phyloP scores from a whole-genome alignment of 2,888 invertebrate genomes.

The Nasonia oneida region DNA sequence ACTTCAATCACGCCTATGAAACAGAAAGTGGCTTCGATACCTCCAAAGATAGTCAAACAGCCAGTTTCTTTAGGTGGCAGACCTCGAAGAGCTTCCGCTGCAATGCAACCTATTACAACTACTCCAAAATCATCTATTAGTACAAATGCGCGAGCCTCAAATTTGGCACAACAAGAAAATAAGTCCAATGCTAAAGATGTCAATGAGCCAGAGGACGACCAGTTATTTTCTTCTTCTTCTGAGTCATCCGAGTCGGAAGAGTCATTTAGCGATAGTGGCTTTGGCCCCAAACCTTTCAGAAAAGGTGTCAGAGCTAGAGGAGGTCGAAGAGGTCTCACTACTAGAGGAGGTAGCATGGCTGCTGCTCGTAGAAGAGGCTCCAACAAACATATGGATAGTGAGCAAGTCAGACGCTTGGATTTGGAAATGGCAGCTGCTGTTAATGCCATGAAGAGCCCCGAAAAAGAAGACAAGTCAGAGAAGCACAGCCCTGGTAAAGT shows the following conservation, averaged over 20 bases:
- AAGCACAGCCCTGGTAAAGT: conserved; percentile 64
- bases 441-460: conserved; percentile 77
- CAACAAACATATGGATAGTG: conserved; percentile 76
- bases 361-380: conserved; percentile 71
- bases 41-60: conserved; percentile 60
- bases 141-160: conserved; percentile 40
- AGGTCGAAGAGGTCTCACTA: conserved; percentile 76
- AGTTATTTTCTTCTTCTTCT: conserved; percentile 69
- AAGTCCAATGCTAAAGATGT: conserved; percentile 63
- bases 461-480: conserved; percentile 72
- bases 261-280: conserved; percentile 77
- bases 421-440: conserved; percentile 78
- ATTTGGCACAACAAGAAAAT: conserved; percentile 44
- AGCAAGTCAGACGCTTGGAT: conserved; percentile 76
- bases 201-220: conserved; percentile 69
- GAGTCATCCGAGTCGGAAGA: conserved; percentile 75
- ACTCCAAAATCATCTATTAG: conserved; percentile 50
- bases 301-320: conserved; percentile 74
- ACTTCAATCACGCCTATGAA: conserved; percentile 38
- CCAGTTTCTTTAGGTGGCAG: conserved; percentile 51
- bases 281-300: conserved; percentile 74
- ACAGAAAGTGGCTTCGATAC: conserved; percentile 40
- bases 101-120: conserved; percentile 44
- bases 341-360: conserved; percentile 75
- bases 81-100: conserved; percentile 58